phyloP scores from a whole-genome alignment of 2,888 invertebrate species.

The Siphlonurus alternatus region DNA sequence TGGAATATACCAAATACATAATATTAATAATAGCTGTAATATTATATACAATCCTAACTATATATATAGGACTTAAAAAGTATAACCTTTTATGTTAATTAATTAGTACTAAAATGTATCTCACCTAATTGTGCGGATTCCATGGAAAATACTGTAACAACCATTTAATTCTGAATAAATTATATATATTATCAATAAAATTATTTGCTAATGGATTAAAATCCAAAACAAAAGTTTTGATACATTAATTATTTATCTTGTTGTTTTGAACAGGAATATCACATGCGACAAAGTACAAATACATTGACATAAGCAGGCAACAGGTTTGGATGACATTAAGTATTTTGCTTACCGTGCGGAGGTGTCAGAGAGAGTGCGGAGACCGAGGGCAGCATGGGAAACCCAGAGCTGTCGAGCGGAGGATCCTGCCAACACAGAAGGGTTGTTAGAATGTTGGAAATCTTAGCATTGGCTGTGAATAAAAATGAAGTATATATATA shows the following conservation, averaged over 20 bases:
- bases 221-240: not conserved
- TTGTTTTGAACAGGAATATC: too few relatives aligned
- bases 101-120: too few relatives aligned
- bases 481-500: too few relatives aligned
- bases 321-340: too few relatives aligned
- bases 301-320: too few relatives aligned
- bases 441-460: not conserved
- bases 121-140: conserved; percentile 30
- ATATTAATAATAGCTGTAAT: too few relatives aligned
- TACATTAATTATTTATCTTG: too few relatives aligned
- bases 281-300: too few relatives aligned
- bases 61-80: too few relatives aligned
- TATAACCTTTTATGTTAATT: too few relatives aligned
- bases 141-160: conserved; percentile 49
- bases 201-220: not conserved
- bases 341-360: conserved; percentile 40
- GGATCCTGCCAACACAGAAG: not conserved
- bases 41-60: too few relatives aligned
- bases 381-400: conserved; percentile 55
- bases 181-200: not conserved
- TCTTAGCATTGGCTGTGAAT: not conserved
- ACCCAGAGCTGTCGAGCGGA: conserved; percentile 28
- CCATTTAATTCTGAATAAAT: conserved; percentile 5
- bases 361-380: conserved; percentile 63
- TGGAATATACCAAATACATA: conserved; percentile 10